phyloP scores from a whole-genome alignment of 1,140 invertebrate genomes.

The Eciton burchellii region DNA sequence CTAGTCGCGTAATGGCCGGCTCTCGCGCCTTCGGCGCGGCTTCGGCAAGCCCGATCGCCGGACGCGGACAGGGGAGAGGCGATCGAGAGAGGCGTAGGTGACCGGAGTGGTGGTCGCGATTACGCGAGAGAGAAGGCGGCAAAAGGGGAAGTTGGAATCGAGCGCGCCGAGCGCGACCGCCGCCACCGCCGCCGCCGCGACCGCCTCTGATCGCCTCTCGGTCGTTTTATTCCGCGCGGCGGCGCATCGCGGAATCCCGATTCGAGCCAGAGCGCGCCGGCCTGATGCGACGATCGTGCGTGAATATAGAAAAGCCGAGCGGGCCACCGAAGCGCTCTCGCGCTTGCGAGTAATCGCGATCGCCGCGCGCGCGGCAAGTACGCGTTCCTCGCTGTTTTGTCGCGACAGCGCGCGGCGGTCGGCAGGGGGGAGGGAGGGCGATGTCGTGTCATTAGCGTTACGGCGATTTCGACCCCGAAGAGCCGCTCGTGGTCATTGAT shows the following conservation, averaged over 20 bases:
- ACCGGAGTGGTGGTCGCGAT: conserved; percentile 57
- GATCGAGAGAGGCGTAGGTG: conserved; percentile 63
- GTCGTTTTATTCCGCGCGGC: conserved; percentile 15
- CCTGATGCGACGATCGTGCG: conserved; percentile 77
- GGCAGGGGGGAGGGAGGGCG: too few species aligned
- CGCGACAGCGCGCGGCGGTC: neutral
- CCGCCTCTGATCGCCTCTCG: conserved; percentile 13
- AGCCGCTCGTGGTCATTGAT: too few species aligned
- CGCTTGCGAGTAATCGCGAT: conserved; percentile 58
- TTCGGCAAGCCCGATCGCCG: neutral
- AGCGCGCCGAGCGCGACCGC: conserved; percentile 10
- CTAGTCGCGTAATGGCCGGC: conserved; percentile 43
- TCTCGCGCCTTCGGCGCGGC: neutral
- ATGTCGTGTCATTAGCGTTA: neutral
- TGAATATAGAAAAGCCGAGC: conserved; percentile 77
- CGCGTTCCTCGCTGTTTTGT: conserved; percentile 27
- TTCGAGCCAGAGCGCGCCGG: conserved; percentile 44
- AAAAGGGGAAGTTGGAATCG: conserved; percentile 55
- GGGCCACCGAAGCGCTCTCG: conserved; percentile 58
- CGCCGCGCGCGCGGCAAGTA: conserved; percentile 52
- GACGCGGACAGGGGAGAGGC: conserved; percentile 39
- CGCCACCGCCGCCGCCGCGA: neutral
- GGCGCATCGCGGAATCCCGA: conserved; percentile 2
- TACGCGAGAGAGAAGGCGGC: conserved; percentile 40
- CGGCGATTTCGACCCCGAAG: neutral